phyloP scores from a whole-genome alignment of 53 echinoderm and acorn worm genomes.

The Mesocentrotus franciscanus region DNA sequence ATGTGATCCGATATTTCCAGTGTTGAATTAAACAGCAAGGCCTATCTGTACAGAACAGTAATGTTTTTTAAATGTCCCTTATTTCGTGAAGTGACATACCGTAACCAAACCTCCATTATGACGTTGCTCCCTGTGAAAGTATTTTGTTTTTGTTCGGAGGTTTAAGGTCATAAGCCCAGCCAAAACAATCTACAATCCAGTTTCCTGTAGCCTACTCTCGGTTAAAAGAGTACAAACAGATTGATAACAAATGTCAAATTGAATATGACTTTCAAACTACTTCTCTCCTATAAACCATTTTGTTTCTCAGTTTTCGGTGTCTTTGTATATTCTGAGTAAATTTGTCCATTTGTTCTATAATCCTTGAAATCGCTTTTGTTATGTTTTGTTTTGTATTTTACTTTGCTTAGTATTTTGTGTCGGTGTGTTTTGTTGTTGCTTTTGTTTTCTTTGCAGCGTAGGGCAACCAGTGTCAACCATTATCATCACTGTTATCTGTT shows the following conservation, averaged over 20 bases:
- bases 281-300: not conserved
- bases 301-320: not conserved
- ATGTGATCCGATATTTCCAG: not conserved
- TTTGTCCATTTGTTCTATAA: not conserved
- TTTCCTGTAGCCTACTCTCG: not conserved
- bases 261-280: constrained; percentile 25
- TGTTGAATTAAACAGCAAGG: no score
- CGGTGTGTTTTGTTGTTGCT: no score
- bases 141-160: constrained; percentile 36
- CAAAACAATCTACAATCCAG: constrained; percentile 46
- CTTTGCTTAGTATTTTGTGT: not conserved
- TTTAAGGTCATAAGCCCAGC: constrained; percentile 45
- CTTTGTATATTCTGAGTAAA: no score
- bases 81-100: no score
- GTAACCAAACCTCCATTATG: not conserved
- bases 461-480: not conserved
- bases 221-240: not conserved
- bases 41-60: not conserved
- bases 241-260: not conserved
- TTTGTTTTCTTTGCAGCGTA: no score
- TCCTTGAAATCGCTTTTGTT: not conserved
- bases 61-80: no score
- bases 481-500: not conserved
- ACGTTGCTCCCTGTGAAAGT: not conserved
- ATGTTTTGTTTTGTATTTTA: not conserved